Conservation (phyloP, 2,797 vertebrate species). For the Hyperoplus immaculatus region DNA sequence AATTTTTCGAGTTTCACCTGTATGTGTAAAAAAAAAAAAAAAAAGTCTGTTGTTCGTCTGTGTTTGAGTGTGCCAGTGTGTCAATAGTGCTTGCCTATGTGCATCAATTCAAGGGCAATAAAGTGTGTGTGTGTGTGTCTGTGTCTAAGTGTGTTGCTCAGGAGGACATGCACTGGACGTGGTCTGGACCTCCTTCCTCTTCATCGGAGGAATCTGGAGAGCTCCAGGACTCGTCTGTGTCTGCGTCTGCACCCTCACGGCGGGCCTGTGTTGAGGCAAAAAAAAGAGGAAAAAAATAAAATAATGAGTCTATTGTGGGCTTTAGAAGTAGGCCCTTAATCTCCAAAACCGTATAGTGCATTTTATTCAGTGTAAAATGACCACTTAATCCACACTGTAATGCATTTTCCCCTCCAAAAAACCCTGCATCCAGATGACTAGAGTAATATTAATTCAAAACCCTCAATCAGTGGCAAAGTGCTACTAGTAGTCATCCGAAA, state of each 20-base stretch:
- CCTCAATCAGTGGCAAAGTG: background rate
- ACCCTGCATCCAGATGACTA: background rate
- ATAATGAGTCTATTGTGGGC: background rate
- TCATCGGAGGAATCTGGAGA: constrained; percentile 94
- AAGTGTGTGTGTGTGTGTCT: constrained; percentile 54
- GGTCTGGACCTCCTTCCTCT: constrained; percentile 94
- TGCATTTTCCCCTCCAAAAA: background rate
- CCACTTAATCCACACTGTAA: background rate
- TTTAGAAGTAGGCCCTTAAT: background rate
- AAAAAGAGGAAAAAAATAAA: background rate
- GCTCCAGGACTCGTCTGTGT: constrained; percentile 94
- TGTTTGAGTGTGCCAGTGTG: constrained; percentile 81
- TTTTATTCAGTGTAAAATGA: background rate
- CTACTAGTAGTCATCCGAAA: background rate
- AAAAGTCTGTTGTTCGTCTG: constrained; percentile 63
- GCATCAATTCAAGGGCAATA: constrained; percentile 82
- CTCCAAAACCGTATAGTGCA: background rate
- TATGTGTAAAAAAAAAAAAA: constrained; percentile 27
- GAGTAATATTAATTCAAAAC: background rate
- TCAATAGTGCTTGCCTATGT: constrained; percentile 81
- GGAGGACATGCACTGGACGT: constrained; percentile 97
- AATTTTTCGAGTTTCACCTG: too few relatives aligned
- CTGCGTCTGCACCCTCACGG: constrained; percentile 87
- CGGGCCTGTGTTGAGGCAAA: constrained; percentile 60
- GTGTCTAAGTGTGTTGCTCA: constrained; percentile 80